Percentiles rank a stretch among this genome's conserved stretches.
phyloP scores from a whole-genome alignment of 2,113 vertebrate species.

The Neolamprologus longior region DNA sequence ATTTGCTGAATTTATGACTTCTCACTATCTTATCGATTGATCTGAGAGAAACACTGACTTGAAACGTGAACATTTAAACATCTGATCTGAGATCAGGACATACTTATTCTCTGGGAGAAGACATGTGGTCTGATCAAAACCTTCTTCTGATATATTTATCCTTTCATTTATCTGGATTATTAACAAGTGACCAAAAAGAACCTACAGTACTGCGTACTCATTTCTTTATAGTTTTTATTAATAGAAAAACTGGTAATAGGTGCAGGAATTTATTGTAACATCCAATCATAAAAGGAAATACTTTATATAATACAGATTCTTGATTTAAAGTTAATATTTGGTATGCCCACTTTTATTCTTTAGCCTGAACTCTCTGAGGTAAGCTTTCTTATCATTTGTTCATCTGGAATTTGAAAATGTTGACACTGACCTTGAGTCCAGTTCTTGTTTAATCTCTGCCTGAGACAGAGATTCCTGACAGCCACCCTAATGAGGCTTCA shows the following conservation, averaged over 20 bases:
- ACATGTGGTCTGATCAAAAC: neutral
- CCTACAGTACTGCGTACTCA: fast-evolving
- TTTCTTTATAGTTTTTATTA: neutral
- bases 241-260: neutral
- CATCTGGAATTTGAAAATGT: neutral
- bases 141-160: neutral
- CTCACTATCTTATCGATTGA: neutral
- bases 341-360: neutral
- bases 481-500: neutral
- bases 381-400: neutral
- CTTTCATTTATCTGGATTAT: neutral
- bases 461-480: neutral
- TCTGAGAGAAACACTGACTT: neutral
- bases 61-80: neutral
- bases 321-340: neutral
- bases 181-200: neutral
- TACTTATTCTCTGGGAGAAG: neutral
- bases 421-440: neutral
- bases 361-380: neutral
- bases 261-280: neutral
- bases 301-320: neutral
- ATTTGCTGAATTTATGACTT: neutral
- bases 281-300: neutral
- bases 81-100: neutral
- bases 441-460: neutral